Evolutionary conservation across 2,113 vertebrate species (phyloP), one percentile per base, ranked within the genome.

Genomic region (Boulengerochromis microlepis): DNA sequence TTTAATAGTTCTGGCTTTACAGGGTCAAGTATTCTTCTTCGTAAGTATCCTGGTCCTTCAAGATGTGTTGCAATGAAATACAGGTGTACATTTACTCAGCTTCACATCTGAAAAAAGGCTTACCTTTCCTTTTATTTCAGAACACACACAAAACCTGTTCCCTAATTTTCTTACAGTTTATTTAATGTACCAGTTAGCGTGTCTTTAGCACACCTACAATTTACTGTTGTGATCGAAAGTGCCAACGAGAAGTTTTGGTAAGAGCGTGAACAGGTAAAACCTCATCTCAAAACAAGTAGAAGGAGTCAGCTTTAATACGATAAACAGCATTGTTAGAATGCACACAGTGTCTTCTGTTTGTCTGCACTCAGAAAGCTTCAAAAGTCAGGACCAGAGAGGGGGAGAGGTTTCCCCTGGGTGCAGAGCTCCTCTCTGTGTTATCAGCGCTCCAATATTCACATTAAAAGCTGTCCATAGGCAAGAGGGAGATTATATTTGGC

Each of bases 341-440:
- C 83, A 29, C n/a, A 8, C 35, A 1, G 8, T 26, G 12, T 52
- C 57, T 64, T 35, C 69, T 82, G 35, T 82, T 53, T 64, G 81
- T 53, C 33, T 83, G 15, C 11, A 29, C 47, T 83, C 18, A 54
- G 69, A 76, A 83, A 81, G 52, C 81, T 83, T 42, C 7, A n/a
- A 24, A 81, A 64, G 69, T 81, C 59, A 33, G 29, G 80, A 50
- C 80, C 78, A 42, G 54, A 54, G 69, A 52, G 47, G 56, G 29
- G 7, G 42, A 40, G 76, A 78, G 84, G 85, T 50, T 26, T 80
- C 82, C 89, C 78, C 52, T 33, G 92, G 84, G 86, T 88, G 78
- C 83, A 57, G 18, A 80, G 85, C 86, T 84, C 71, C 69, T 59
- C 35, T 80, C 81, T 91, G 90, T 71, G 35, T 89, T 91, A 91